phyloP scores from a whole-genome alignment of 2,888 invertebrate species.

The Drosophila prostipennis region DNA sequence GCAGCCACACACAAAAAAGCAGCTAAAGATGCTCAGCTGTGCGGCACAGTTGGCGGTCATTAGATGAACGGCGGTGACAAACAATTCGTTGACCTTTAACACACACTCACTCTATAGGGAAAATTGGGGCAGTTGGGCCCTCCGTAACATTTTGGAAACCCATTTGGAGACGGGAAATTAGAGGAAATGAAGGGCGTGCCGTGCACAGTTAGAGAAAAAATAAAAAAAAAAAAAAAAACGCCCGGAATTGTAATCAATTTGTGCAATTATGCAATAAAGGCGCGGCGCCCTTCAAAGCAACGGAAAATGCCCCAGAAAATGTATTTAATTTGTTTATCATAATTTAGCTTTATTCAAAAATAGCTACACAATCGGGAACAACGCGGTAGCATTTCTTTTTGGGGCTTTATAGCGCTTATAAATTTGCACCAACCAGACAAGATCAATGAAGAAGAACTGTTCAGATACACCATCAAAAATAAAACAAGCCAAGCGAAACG shows the following conservation, averaged over 20 bases:
- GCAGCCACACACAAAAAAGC: constrained; percentile 25
- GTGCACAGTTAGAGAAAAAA: constrained; percentile 20
- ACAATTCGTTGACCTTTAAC: constrained; percentile 70
- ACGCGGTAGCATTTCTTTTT: constrained; percentile 19
- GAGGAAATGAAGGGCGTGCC: constrained; percentile 52
- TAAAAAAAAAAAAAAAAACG: neutral
- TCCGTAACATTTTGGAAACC: constrained; percentile 46
- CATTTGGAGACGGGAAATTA: constrained; percentile 64
- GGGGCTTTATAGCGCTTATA: constrained; percentile 55
- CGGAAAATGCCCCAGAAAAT: constrained; percentile 20
- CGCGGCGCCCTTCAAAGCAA: constrained; percentile 16
- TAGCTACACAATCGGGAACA: constrained; percentile 51
- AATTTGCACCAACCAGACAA: constrained; percentile 44
- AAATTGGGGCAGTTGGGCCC: constrained; percentile 23
- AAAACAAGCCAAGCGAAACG: constrained; percentile 52
- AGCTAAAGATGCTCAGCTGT: constrained; percentile 60
- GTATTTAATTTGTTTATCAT: constrained; percentile 37
- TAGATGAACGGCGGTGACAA: constrained; percentile 52
- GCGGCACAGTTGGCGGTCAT: constrained; percentile 76
- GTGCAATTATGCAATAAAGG: constrained; percentile 70
- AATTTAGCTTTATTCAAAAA: constrained; percentile 41
- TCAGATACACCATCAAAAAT: constrained; percentile 9
- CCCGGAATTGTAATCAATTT: constrained; percentile 69
- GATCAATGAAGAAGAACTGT: constrained; percentile 41
- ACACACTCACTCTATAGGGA: constrained; percentile 5